Evolutionary conservation across 2,888 invertebrate species (phyloP).

Genomic region (Eutolmus rufibarbis): DNA sequence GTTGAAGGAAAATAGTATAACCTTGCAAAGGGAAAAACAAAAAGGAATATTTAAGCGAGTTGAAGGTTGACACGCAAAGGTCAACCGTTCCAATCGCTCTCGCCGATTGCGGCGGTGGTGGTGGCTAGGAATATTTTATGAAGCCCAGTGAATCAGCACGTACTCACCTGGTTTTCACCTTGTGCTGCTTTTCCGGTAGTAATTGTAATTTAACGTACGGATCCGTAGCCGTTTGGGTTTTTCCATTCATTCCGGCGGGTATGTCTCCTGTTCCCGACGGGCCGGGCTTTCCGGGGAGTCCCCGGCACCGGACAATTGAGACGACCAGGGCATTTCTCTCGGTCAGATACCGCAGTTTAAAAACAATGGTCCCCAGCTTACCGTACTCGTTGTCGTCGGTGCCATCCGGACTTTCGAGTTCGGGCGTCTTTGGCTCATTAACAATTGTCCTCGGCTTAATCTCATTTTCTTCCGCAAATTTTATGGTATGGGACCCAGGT

Average conservation of each 20-base stretch:
- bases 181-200: slow-evolving; percentile 96
- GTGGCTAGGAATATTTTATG: not conserved
- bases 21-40: not conserved
- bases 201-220: slow-evolving; percentile 98
- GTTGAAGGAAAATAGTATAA: not conserved
- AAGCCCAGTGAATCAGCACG: not conserved
- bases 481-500: slow-evolving; percentile 55
- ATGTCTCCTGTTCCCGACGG: slow-evolving; percentile 67
- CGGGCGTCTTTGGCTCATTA: slow-evolving; percentile 51
- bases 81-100: not conserved
- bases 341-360: slow-evolving; percentile 87
- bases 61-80: not conserved
- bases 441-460: slow-evolving; percentile 51
- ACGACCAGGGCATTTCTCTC: slow-evolving; percentile 92
- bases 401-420: slow-evolving; percentile 51
- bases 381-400: slow-evolving; percentile 68
- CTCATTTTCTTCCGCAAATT: slow-evolving; percentile 62
- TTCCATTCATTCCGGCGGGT: slow-evolving; percentile 61
- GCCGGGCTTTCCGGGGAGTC: slow-evolving; percentile 71
- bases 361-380: slow-evolving; percentile 86
- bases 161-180: slow-evolving; percentile 83
- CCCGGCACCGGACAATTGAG: slow-evolving; percentile 88
- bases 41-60: not conserved
- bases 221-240: slow-evolving; percentile 68
- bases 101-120: not conserved